phyloP scores from a whole-genome alignment of 53 echinoderm and acorn worm genomes.

The Echinarachnius parma region DNA sequence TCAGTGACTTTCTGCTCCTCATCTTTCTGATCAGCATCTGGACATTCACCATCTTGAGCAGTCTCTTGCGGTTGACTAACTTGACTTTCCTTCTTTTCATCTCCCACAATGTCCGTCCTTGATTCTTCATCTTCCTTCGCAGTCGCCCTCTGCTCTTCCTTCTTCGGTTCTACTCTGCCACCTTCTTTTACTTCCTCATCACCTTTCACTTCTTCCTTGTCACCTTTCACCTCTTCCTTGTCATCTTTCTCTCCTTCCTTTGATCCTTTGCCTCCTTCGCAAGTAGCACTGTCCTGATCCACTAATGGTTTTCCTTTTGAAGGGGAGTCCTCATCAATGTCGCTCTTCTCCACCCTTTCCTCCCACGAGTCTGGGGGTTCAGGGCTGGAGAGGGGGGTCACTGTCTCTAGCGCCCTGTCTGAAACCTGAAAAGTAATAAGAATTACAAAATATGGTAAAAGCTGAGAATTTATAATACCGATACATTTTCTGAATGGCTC shows the following conservation, averaged over 20 bases:
- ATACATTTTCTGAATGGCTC: too few relatives aligned
- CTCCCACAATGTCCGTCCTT: too few relatives aligned
- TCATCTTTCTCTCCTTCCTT: not conserved
- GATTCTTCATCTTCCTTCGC: too few relatives aligned
- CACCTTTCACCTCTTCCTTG: not conserved
- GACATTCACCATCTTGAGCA: not conserved
- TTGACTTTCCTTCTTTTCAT: too few relatives aligned
- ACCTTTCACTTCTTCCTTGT: not conserved
- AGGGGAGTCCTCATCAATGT: not conserved
- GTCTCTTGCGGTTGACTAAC: not conserved
- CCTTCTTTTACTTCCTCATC: too few relatives aligned
- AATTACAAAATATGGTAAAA: too few relatives aligned
- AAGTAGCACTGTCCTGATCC: too few relatives aligned
- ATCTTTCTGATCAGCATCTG: not conserved
- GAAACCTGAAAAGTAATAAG: constrained; percentile 24
- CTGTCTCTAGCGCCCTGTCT: constrained; percentile 10
- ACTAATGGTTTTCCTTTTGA: not conserved
- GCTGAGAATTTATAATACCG: too few relatives aligned
- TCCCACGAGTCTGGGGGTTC: constrained; percentile 42
- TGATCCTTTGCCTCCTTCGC: too few relatives aligned
- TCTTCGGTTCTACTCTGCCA: too few relatives aligned
- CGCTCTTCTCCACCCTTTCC: constrained; percentile 12
- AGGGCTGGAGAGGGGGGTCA: constrained; percentile 18
- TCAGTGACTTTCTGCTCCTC: constrained; percentile 6
- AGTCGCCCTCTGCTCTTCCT: too few relatives aligned